A percentile compares a stretch with the other conserved stretches of the same genome.
Evolutionary conservation across 2,797 vertebrate species (phyloP).

Genomic region (Urosaurus nigricauda): DNA sequence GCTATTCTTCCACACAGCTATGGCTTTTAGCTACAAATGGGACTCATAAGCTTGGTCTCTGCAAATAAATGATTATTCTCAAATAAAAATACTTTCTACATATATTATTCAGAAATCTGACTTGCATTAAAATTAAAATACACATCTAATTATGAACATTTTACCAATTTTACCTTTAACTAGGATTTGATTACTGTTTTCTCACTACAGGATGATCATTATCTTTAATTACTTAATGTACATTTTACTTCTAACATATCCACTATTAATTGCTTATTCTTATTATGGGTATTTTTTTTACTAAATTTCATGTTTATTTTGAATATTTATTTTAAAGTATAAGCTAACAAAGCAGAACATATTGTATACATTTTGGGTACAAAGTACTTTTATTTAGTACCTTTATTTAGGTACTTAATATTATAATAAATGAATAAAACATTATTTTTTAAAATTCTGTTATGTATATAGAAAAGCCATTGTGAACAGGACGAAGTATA

Average conservation of each 20-base stretch:
- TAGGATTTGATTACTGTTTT: background rate
- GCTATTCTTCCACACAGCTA: background rate
- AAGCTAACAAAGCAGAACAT: background rate
- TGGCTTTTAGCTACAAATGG: background rate
- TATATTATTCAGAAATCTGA: background rate
- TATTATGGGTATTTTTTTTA: background rate
- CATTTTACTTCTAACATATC: background rate
- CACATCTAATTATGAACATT: background rate
- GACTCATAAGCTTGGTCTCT: no score
- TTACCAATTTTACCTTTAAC: background rate
- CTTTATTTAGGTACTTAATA: background rate
- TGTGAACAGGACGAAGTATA: background rate
- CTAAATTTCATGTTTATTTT: background rate
- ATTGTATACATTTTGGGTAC: background rate
- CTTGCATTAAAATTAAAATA: background rate
- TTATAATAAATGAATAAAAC: background rate
- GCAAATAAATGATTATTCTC: background rate
- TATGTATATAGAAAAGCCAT: background rate
- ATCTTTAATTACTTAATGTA: background rate
- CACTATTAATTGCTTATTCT: background rate
- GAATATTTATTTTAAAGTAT: constrained; percentile 11
- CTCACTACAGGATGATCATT: background rate
- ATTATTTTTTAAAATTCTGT: background rate
- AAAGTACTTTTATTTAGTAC: background rate
- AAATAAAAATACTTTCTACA: background rate